Evolutionary conservation across 2,113 vertebrate genomes (phyloP).

Genomic region (Sula dactylatra): DNA sequence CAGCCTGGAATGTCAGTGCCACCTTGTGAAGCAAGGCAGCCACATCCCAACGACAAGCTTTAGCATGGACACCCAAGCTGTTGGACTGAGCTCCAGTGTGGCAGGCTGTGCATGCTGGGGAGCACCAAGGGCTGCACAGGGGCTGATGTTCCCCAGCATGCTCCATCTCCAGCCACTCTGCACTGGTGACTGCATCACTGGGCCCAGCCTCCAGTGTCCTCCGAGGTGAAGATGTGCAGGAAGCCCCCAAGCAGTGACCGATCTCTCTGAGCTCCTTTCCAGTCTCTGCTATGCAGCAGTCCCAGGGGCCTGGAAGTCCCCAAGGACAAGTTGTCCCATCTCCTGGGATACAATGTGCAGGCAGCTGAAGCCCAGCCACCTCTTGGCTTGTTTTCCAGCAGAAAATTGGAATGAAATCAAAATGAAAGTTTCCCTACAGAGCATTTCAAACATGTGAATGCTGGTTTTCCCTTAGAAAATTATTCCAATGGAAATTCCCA

Average conservation of each 20-base stretch:
- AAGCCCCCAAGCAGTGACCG: not conserved
- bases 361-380: not conserved
- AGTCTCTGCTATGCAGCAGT: not conserved
- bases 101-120: fast-evolving
- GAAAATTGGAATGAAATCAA: not conserved
- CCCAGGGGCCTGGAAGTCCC: not conserved
- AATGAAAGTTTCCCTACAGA: not conserved
- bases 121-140: not conserved
- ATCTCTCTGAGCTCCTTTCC: not conserved
- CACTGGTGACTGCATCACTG: not conserved
- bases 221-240: not conserved
- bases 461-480: not conserved
- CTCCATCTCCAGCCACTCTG: not conserved
- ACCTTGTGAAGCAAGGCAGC: not conserved
- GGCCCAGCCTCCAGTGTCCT: not conserved
- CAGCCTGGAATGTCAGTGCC: not conserved
- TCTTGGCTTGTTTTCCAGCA: not conserved
- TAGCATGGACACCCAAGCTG: not conserved
- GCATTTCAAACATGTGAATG: not conserved
- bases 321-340: not conserved
- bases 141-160: not conserved
- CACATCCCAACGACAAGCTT: not conserved
- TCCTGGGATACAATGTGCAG: not conserved
- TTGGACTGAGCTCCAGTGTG: not conserved
- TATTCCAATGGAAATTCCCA: not conserved